Base-by-base conservation (phyloP, 2,888 invertebrate genomes). In the Glyphotaelius pellucidus region DNA sequence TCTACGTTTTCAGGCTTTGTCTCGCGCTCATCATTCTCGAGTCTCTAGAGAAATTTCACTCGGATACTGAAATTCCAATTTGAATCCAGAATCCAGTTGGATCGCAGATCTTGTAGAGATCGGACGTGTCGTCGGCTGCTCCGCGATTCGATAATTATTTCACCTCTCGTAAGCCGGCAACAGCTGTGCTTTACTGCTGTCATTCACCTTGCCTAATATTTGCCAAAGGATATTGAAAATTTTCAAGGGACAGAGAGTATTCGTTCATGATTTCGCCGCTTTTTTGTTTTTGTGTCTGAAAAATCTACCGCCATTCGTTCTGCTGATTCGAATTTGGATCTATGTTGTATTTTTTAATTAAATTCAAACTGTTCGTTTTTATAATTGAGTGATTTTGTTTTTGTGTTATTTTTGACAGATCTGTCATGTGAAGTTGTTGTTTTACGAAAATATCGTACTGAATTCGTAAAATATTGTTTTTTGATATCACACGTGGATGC, bases 141-240 rank as follows among this genome's bases (percentile, higher is more conserved):
- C n/a, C 42, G 42, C 30, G 86, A 67, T 67, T 25, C 67, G 30
- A 30, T 25, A n/a, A 35, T 31, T 83, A 35, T 83, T 38, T 83
- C 83, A 15, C 81, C n/a, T 38, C 85, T 86, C 86, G 79, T 79
- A 38, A 79, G 67, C 88, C 88, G 88, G 88, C 79, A 88, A 88
- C 88, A 88, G 88, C 88, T 88, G 88, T 88, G 30, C 52, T 32
- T 79, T 12, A 35, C 88, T 88, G 88, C 88, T 88, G 88, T 88
- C 88, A 88, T 32, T 88, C 88, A 19, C 88, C 42, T 42, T 5
- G 42, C 7, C 12, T 15, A 42, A 42, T n/a, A 35, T 42, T 42
- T n/a, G n/a, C 30, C 30, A 11, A 42, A 30, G 86, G n/a, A 42
- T 42, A 42, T 42, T 86, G 42, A 47, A 38, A 9, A 47, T 19